Percentiles rank a stretch among this genome's conserved stretches.
These are phyloP conservation scores for Ochlodes sylvanus DNA, from an alignment of 2,888 invertebrate genomes.

Conservation along the genomic window DNA sequence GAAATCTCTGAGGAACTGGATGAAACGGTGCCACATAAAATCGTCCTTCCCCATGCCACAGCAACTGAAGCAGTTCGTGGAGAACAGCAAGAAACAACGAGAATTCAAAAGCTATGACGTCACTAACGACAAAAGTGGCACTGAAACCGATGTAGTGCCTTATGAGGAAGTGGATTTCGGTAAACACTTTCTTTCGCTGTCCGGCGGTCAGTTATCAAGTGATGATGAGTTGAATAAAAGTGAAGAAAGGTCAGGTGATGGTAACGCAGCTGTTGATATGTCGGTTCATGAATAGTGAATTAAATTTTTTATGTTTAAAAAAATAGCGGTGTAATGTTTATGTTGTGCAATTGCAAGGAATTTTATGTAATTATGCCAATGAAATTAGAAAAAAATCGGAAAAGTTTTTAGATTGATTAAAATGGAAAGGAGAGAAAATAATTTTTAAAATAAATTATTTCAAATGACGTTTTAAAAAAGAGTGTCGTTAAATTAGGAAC, in stretches of 20 bases:
- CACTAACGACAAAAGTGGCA: conserved; percentile 51
- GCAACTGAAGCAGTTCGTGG: conserved; percentile 83
- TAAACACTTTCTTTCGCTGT: conserved; percentile 69
- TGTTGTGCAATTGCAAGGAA: not conserved
- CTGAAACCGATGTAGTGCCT: conserved; percentile 52
- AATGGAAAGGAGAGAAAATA: not conserved
- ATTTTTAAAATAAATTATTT: not conserved
- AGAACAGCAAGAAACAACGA: conserved; percentile 80
- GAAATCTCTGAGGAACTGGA: conserved; percentile 86
- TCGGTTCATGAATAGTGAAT: conserved; percentile 51
- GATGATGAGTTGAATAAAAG: conserved; percentile 59
- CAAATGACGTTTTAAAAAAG: too few species aligned
- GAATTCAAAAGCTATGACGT: conserved; percentile 63
- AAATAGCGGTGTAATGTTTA: not conserved
- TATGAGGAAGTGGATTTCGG: conserved; percentile 69
- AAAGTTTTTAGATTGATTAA: not conserved
- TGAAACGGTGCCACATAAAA: conserved; percentile 86
- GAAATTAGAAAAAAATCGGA: not conserved
- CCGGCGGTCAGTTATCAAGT: conserved; percentile 56
- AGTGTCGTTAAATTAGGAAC: too few species aligned
- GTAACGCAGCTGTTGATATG: conserved; percentile 67
- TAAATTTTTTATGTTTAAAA: not conserved
- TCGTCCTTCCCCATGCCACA: conserved; percentile 86
- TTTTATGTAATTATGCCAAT: conserved; percentile 1
- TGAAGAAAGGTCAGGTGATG: conserved; percentile 42